Base-by-base conservation (phyloP, 2,888 invertebrate species). In the Caenorhabditis afra region DNA sequence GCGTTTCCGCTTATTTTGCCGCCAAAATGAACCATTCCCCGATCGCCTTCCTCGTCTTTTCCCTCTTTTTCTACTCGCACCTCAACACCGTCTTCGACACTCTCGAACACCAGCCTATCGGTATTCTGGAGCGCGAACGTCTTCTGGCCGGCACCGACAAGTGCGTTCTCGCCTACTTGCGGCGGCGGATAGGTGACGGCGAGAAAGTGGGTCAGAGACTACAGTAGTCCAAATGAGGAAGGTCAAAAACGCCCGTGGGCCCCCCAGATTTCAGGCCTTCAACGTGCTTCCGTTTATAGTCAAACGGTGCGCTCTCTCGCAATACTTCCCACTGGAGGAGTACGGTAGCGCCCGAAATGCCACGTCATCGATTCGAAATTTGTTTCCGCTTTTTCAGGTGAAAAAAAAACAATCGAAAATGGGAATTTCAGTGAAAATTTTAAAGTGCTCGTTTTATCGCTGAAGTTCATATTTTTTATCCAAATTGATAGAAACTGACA, bases 31-130 rank as follows among this genome's bases (percentile, higher is more conserved):
- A 71, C 37, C 23, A 64, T 39, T 71, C 71, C 14, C 57, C 71
- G 35, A 10, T 71, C 5, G 35, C n/a, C 14, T 50, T 71, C 23
- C 35, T 71, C 22, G 2, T 71, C 14, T 71, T 71, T n/a, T 55
- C 71, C 16, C 14, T 71, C 10, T 39, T 71, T 23, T 64, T 71
- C n/a, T 71, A 64, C 39, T 64, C 57, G 1, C 71, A 71, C 18
- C 55, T 71, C 39, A 70, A 61, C 41, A 16, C 49, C 4, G 41
- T 55, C n/a, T 71, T 62, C 16, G 44, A 62, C 39, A 55, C 35
- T 49, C 47, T 57, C 10, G 64, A 71, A 20, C 62, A 64, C 23
- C 11, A 20, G 22, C 64, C 71, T 0, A 49, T 64, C 14, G 62
- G 62, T 18, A 47, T 64, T 23, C 29, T 55, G 37, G 61, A 62